Evolutionary conservation across 1,140 invertebrate species (phyloP), one percentile per base, ranked within the genome.

Genomic region (Coptotermes formosanus): DNA sequence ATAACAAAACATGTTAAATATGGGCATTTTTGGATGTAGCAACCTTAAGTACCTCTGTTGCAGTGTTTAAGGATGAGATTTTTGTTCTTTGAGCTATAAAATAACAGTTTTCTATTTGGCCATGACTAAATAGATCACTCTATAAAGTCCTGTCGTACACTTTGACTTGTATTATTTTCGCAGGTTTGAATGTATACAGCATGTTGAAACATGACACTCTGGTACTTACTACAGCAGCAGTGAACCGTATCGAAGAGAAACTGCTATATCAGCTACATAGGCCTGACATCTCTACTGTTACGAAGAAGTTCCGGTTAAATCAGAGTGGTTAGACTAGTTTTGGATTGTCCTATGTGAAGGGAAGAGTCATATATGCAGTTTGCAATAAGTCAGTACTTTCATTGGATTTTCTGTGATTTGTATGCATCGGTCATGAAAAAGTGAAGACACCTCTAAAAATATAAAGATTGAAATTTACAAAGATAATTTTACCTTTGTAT

Each of bases 131-230:
- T 30, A 81, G 25, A 30, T 81, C 25, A 25, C 69, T 81, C 3
- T 43, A 14, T 30, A 32, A 82, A 32, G 9, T 82, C 16, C 1
- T 82, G 82, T 82, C 16, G 4, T 82, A 19, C 19, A 86, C 38
- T 23, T 1, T 86, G 19, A 86, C 16, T 44, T 82, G 9, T 12
- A 30, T 45, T 89, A 83, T 8, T n/a, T 52, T 89, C 89, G 43
- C 88, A 92, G 92, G 93, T 85, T 89, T 95, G 69, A 95, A 95
- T 91, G 93, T 98, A 93, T 90, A 91, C 89, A 94, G 93, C 85
- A 99, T 99, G 97, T 90, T 99, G 59, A 99, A 99, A 92, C 97
- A 99, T 92, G 95, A 98, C 87, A 99, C 98, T 0, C 90, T 99
- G 25, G 95, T 99, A 3, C 90, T 99, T 1, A 99, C 98, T 4